phyloP scores from a whole-genome alignment of 2,113 vertebrate genomes.

The Antigone vipio region DNA sequence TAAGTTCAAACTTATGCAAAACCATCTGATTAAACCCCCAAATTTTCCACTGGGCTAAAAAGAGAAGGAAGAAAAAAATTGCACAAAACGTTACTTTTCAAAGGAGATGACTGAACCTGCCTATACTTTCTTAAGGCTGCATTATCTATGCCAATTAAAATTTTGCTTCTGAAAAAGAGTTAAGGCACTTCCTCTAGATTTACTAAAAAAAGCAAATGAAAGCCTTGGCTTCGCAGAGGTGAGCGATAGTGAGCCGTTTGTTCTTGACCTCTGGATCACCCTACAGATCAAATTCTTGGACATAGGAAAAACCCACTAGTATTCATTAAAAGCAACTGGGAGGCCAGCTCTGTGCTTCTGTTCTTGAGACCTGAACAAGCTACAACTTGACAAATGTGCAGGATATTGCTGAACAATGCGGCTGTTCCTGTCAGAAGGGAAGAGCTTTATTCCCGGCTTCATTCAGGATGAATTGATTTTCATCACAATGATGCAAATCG shows the following conservation, averaged over 20 bases:
- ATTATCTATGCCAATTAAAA: constrained; percentile 50
- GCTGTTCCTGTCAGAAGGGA: constrained; percentile 36
- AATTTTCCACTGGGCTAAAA: background rate
- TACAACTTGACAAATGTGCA: constrained; percentile 57
- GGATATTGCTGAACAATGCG: constrained; percentile 62
- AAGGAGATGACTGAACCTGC: background rate
- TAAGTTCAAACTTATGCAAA: constrained; percentile 16
- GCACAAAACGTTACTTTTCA: background rate
- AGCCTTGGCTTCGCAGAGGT: constrained; percentile 59
- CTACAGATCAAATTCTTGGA: constrained; percentile 70
- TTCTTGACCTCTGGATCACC: constrained; percentile 71
- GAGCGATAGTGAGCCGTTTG: constrained; percentile 59
- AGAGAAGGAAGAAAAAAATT: background rate
- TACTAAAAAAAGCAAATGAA: constrained; percentile 75
- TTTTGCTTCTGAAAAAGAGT: constrained; percentile 61
- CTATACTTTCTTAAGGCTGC: constrained; percentile 1
- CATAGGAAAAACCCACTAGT: constrained; percentile 57
- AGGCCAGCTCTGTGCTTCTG: constrained; percentile 57
- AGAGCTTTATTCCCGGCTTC: background rate
- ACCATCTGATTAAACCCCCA: background rate
- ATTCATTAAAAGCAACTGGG: constrained; percentile 72
- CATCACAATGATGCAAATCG: constrained; percentile 8
- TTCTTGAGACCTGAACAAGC: background rate
- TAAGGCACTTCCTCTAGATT: constrained; percentile 67
- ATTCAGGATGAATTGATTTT: background rate